phyloP scores from a whole-genome alignment of 2,113 vertebrate genomes.

The Eublepharis macularius region DNA sequence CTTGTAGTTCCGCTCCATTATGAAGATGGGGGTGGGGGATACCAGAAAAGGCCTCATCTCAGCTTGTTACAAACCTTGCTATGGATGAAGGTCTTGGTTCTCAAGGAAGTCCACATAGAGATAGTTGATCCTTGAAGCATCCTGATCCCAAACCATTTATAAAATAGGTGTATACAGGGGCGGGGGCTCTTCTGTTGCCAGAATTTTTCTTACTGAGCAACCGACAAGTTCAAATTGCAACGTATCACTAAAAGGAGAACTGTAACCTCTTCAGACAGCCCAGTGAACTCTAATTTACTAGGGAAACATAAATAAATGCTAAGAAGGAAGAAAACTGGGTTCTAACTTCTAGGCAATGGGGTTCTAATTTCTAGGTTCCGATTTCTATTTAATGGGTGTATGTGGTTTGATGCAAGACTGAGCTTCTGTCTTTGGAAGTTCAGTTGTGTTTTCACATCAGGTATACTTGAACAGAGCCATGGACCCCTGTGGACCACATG shows the following conservation, averaged over 20 bases:
- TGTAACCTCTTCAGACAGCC: neutral
- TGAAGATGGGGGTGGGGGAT: no score
- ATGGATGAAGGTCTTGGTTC: no score
- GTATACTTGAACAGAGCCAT: accelerated
- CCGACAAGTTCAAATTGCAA: no score
- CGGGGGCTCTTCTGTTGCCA: neutral
- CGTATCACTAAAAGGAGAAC: no score
- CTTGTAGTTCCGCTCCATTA: no score
- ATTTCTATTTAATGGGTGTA: neutral
- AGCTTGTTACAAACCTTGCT: no score
- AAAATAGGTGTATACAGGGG: no score
- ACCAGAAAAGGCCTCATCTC: no score
- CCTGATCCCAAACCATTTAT: no score
- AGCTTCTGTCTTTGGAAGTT: neutral
- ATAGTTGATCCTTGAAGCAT: no score
- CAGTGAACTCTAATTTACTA: neutral
- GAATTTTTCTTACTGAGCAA: neutral
- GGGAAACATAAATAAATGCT: neutral
- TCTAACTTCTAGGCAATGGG: neutral
- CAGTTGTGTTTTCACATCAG: neutral
- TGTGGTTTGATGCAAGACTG: neutral
- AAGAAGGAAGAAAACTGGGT: neutral
- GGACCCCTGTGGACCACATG: neutral
- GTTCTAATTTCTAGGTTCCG: neutral
- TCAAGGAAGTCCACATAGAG: no score